phyloP scores from a whole-genome alignment of 2,113 vertebrate species.

The Etia nguti region DNA sequence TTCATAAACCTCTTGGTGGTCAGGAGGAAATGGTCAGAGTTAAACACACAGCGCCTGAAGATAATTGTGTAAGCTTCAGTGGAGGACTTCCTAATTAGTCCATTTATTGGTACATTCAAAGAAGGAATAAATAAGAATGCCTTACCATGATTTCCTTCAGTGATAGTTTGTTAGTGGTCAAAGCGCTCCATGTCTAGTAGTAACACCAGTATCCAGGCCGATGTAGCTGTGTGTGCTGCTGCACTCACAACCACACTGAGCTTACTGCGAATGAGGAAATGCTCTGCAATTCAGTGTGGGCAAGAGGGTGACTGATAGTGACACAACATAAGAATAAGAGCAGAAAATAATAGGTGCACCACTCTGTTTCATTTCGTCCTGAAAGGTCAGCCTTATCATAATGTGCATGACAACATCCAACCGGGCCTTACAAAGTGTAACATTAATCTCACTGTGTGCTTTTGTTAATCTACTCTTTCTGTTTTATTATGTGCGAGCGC shows the following conservation, averaged over 20 bases:
- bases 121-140: neutral
- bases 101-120: neutral
- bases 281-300: neutral
- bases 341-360: neutral
- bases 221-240: neutral
- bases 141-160: constrained; percentile 57
- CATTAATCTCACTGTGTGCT: neutral
- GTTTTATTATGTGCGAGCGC: fast-evolving
- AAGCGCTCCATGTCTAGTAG: constrained; percentile 29
- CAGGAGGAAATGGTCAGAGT: neutral
- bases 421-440: neutral
- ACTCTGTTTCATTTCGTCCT: neutral
- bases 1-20: neutral
- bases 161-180: neutral
- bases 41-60: neutral
- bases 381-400: neutral
- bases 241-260: neutral
- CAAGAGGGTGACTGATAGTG: neutral
- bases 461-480: neutral
- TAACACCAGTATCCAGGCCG: neutral
- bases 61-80: neutral
- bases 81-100: neutral
- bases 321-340: neutral
- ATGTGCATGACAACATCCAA: neutral
- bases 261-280: constrained; percentile 52